Evolutionary conservation across 2,888 invertebrate species (phyloP).

Genomic region (Conomelus anceps): DNA sequence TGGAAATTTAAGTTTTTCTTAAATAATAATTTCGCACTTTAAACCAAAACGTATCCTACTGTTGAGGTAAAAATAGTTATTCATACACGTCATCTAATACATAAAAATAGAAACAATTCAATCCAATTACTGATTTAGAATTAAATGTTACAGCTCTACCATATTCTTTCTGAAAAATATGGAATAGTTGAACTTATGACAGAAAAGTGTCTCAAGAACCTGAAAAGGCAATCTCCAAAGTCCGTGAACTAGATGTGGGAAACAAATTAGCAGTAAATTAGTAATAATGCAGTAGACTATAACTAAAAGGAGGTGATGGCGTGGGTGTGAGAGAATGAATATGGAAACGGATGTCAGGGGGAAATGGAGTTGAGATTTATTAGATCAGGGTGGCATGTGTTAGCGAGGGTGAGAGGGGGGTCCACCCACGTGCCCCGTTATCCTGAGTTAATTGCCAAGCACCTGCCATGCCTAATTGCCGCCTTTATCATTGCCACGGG

Average conservation of each 20-base stretch:
- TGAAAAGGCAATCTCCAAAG: not conserved
- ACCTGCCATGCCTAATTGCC: conserved; percentile 8
- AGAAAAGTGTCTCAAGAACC: no score
- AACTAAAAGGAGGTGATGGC: not conserved
- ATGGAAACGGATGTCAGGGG: not conserved
- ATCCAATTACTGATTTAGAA: no score
- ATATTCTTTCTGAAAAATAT: no score
- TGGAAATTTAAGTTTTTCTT: no score
- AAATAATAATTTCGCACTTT: no score
- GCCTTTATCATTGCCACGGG: not conserved
- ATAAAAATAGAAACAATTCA: no score
- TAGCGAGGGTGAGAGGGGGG: not conserved
- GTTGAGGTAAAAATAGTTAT: no score
- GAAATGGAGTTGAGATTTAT: conserved; percentile 5
- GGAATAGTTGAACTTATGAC: no score
- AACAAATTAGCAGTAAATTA: not conserved
- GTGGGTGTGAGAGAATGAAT: not conserved
- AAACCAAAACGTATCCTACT: no score
- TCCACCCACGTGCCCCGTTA: conserved; percentile 10
- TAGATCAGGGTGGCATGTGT: conserved; percentile 4
- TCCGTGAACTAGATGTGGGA: not conserved
- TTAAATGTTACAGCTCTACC: not conserved
- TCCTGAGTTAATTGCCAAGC: conserved; percentile 4
- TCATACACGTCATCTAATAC: no score
- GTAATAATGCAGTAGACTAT: not conserved